phyloP scores from a whole-genome alignment of 2,888 invertebrate genomes.

The Sthenelais limicola region DNA sequence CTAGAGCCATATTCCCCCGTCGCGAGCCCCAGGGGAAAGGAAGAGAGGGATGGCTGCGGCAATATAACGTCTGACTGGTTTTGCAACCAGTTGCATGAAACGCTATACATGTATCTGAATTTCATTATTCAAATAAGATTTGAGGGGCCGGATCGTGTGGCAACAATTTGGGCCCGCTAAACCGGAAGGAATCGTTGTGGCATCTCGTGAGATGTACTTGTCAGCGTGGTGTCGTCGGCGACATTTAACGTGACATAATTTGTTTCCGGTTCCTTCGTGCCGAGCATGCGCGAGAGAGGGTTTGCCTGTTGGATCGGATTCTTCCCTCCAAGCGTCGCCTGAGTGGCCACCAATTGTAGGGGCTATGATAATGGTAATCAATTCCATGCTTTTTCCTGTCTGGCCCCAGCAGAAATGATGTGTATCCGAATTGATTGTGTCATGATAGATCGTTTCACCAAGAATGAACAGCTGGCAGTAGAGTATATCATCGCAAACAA shows the following conservation, averaged over 20 bases:
- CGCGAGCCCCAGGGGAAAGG: neutral
- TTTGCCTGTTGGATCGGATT: neutral
- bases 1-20: too few species aligned
- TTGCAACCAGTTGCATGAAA: conserved; percentile 33
- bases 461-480: too few species aligned
- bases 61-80: conserved; percentile 3
- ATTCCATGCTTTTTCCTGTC: too few species aligned
- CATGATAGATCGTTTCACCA: conserved; percentile 9
- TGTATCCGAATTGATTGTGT: conserved; percentile 24
- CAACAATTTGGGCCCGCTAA: conserved; percentile 13
- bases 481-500: too few species aligned
- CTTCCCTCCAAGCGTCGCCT: too few species aligned
- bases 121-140: conserved; percentile 34
- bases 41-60: neutral
- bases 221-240: conserved; percentile 18
- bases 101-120: conserved; percentile 37
- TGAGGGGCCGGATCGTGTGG: conserved; percentile 9
- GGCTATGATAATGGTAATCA: neutral
- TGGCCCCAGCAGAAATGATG: too few species aligned
- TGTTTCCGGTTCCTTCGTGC: conserved; percentile 33
- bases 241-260: conserved; percentile 38
- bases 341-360: neutral
- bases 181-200: conserved; percentile 32
- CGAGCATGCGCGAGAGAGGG: conserved; percentile 12
- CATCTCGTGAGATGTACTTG: conserved; percentile 15